Evolutionary conservation across 1,140 invertebrate species (phyloP).

Genomic region (Penaeus indicus): DNA sequence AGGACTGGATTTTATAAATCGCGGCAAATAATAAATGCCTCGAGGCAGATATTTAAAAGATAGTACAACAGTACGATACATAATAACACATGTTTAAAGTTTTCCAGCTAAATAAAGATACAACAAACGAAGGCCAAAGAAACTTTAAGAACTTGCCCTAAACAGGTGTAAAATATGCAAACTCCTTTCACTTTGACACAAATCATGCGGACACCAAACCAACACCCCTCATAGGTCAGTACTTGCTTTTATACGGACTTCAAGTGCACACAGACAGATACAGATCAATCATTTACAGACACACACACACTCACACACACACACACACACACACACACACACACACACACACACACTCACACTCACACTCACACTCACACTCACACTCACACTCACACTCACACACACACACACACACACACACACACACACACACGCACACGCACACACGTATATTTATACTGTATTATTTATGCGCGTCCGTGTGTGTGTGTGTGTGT

Average conservation of each 20-base stretch:
- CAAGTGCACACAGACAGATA: slow-evolving; percentile 21
- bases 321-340: neutral
- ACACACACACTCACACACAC: slow-evolving; percentile 19
- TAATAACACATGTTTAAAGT: too few relatives aligned
- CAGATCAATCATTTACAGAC: neutral
- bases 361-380: slow-evolving; percentile 17
- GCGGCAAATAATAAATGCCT: too few relatives aligned
- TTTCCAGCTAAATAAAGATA: too few relatives aligned
- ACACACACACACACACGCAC: too few relatives aligned
- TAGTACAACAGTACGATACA: too few relatives aligned
- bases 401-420: slow-evolving; percentile 15
- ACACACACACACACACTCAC: neutral
- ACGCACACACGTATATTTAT: too few relatives aligned
- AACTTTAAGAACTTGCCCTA: too few relatives aligned
- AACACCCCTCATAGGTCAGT: neutral
- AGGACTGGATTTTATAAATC: too few relatives aligned
- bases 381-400: slow-evolving; percentile 26
- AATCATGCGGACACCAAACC: neutral
- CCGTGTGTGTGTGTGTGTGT: too few relatives aligned
- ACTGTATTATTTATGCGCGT: too few relatives aligned
- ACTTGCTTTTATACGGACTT: neutral
- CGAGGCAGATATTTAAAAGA: too few relatives aligned
- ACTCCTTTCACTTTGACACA: neutral
- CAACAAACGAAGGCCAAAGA: too few relatives aligned
- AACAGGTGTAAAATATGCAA: neutral